Evolutionary conservation across 1,140 invertebrate genomes (phyloP).

Genomic region (Rhyzopertha dominica): DNA sequence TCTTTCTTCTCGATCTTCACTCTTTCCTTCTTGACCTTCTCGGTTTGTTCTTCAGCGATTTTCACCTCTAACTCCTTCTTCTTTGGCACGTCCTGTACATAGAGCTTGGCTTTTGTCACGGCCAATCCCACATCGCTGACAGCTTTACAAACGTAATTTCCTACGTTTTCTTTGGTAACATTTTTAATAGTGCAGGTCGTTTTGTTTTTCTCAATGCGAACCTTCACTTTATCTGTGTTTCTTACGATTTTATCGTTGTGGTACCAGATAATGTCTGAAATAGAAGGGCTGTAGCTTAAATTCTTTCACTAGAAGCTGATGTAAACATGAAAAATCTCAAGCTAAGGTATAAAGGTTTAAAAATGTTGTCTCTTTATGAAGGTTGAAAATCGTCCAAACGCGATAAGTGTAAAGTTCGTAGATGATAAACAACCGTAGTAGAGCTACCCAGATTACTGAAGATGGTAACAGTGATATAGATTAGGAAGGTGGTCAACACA

Average conservation of each 20-base stretch:
- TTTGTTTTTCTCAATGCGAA: conserved; percentile 69
- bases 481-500: too few species aligned
- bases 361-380: too few species aligned
- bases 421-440: too few species aligned
- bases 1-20: conserved; percentile 50
- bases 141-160: conserved; percentile 81
- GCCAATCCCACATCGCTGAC: conserved; percentile 75
- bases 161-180: conserved; percentile 66
- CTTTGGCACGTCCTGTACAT: conserved; percentile 52
- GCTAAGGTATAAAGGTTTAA: too few species aligned
- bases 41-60: conserved; percentile 51
- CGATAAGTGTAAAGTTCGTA: too few species aligned
- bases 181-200: conserved; percentile 67
- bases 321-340: too few species aligned
- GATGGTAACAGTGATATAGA: too few species aligned
- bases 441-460: too few species aligned
- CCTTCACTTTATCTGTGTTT: conserved; percentile 63
- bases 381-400: too few species aligned
- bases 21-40: conserved; percentile 51
- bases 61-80: conserved; percentile 39
- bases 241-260: conserved; percentile 76
- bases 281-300: too few species aligned
- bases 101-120: conserved; percentile 73
- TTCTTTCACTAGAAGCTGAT: too few species aligned
- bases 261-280: conserved; percentile 83